Percentiles rank a stretch among this genome's conserved stretches.
Conservation (phyloP, 2,888 invertebrate genomes). For the Hypolimnas misippus region DNA sequence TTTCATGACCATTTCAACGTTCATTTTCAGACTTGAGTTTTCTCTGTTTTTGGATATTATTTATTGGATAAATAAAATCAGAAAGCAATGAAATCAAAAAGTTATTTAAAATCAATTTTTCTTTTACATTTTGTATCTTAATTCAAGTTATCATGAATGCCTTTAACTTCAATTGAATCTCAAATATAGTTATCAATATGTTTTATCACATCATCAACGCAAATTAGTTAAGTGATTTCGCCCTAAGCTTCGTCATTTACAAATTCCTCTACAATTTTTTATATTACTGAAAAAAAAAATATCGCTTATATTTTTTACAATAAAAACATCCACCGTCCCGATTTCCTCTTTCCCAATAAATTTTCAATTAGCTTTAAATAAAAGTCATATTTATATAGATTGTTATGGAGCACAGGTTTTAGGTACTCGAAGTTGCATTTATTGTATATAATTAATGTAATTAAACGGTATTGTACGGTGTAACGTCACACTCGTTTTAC, state of each 20-base stretch:
- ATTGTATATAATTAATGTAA: conserved; percentile 81
- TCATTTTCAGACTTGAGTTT: not conserved
- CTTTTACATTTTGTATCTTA: too few relatives aligned
- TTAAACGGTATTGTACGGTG: conserved; percentile 77
- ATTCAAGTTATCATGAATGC: too few relatives aligned
- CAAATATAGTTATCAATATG: not conserved
- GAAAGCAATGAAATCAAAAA: not conserved
- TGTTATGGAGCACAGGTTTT: conserved; percentile 83
- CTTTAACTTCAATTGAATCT: not conserved
- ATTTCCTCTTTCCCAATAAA: conserved; percentile 78
- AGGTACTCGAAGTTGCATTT: conserved; percentile 81
- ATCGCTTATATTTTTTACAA: conserved; percentile 70
- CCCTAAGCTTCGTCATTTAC: conserved; percentile 28
- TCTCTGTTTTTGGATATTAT: not conserved
- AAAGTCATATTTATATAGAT: conserved; percentile 81
- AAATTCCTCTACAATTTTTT: conserved; percentile 29
- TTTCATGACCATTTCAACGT: conserved; percentile 16
- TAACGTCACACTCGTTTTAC: conserved; percentile 82
- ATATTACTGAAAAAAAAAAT: conserved; percentile 15
- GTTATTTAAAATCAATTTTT: too few relatives aligned
- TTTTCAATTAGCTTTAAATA: conserved; percentile 77
- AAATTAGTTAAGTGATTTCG: conserved; percentile 15
- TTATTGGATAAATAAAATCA: not conserved
- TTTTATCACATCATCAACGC: conserved; percentile 2
- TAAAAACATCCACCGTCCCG: conserved; percentile 79